Evolutionary conservation across 2,113 vertebrate genomes (phyloP), one percentile per base, ranked within the genome.

Genomic region (Accipiter cooperii): DNA sequence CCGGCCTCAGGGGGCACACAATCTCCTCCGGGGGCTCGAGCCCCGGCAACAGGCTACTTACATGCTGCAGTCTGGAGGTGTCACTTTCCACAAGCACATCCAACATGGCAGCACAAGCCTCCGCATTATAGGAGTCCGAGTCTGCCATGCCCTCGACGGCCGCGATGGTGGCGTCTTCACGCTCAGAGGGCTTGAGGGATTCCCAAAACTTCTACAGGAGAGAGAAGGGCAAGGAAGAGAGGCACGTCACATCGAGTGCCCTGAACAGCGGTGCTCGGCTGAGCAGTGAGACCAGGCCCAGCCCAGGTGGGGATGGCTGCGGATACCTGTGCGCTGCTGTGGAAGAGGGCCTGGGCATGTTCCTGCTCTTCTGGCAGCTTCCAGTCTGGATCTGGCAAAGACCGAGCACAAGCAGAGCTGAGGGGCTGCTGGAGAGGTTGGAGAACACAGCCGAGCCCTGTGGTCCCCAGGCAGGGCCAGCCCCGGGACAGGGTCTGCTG

Each of bases 291-390:
- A 29, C 33, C 54, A n/a, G 40, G 54, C 40, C 24, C 54, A 76
- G 40, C 40, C 42, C 57, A 42, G 34, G 14, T 3, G 3, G 21
- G 36, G 22, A 20, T 33, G 60, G 21, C 58, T 49, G 76, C 4
- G 9, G n/a, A 29, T 51, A 63, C 44, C 21, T 40, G 28, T 63
- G n/a, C 29, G 11, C 7, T 38, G n/a, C 26, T 40, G n/a, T 51
- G 20, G 28, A 25, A 38, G 28, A 25, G 5, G n/a, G 11, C n/a
- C 33, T 0, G 3, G 20, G 8, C 10, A 5, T 14, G 12, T 38
- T 77, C 33, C 54, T n/a, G 46, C 44, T 49, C 28, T 42, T 52
- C 17, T 17, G 13, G 22, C 29, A 28, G 31, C 13, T 52, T 13
- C 17, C 17, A 9, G 6, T 4, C 29, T 73, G 79, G 44, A 60